Evolutionary conservation across 2,888 invertebrate species (phyloP), one percentile per base, ranked within the genome.

Genomic region (Abrostola triplasia): DNA sequence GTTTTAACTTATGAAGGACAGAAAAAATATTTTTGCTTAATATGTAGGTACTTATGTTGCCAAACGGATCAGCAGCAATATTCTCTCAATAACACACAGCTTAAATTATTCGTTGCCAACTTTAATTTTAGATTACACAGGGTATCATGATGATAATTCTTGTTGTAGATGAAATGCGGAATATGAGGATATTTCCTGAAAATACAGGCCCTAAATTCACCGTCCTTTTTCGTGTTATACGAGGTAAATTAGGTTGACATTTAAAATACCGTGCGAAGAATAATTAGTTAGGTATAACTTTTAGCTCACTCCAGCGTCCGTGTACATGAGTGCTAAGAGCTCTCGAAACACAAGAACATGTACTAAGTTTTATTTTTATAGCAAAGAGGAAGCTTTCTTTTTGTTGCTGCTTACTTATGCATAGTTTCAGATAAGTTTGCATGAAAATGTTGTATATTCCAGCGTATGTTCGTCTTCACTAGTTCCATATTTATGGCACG

Each of bases 401-500:
- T 88, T 84, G 85, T 86, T 73, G 84, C 87, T 88, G 84, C 86
- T 93, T 92, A 89, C 85, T 91, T 90, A 93, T 93, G 93, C 93
- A 93, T 93, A 91, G 91, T 91, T 92, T 85, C 86, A 89, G 90
- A 94, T 91, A 93, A 92, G 91, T 92, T 92, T 92, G 88, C 90
- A 91, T 90, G 87, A 89, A 88, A 90, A 91, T 90, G 82, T 86
- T 87, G 85, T 89, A 85, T 89, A 87, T 88, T 83, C 84, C 84
- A 82, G 84, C 86, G 85, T 90, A 89, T 89, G 88, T 88, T 88
- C 87, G 84, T 86, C 87, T 87, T 84, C 85, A 86, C 86, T 81
- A 87, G 90, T 89, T 93, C 87, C 91, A 93, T 94, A 93, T 94
- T 93, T 94, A 94, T 93, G 88, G 86, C 91, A 91, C 90, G 92